Percentiles rank a stretch among this genome's conserved stretches.
These are phyloP conservation scores for Chiloscyllium plagiosum DNA, from an alignment of 2,113 vertebrate genomes.

Conservation along the genomic window DNA sequence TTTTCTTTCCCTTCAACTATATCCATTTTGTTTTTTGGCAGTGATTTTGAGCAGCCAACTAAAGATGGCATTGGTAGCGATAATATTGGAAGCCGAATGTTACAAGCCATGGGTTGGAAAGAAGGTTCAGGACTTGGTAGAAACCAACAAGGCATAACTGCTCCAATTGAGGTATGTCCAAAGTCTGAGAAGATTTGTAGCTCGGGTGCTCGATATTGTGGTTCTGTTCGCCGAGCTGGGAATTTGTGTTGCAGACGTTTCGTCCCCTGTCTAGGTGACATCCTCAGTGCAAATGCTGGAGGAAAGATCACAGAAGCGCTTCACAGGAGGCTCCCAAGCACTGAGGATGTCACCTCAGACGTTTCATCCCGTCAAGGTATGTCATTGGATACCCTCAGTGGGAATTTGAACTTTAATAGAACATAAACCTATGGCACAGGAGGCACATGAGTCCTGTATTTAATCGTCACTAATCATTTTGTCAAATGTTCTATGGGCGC, in stretches of 20 bases:
- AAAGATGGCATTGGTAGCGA: conserved; percentile 95
- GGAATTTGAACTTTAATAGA: neutral
- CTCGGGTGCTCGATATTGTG: too few relatives aligned
- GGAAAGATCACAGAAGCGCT: too few relatives aligned
- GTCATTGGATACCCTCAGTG: conserved; percentile 15
- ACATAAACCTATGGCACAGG: neutral
- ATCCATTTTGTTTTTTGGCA: conserved; percentile 44
- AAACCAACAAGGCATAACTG: conserved; percentile 94
- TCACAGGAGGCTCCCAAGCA: too few relatives aligned
- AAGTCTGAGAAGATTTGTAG: too few relatives aligned
- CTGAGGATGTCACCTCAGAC: too few relatives aligned
- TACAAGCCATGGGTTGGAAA: conserved; percentile 98
- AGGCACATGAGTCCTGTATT: neutral
- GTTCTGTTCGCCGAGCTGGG: too few relatives aligned
- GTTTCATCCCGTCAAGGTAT: too few relatives aligned
- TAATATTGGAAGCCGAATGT: conserved; percentile 98
- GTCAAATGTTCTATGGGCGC: neutral
- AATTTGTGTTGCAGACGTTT: too few relatives aligned
- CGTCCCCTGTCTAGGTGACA: too few relatives aligned
- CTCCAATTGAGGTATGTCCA: conserved; percentile 95
- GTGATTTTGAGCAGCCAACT: conserved; percentile 95
- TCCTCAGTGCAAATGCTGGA: too few relatives aligned
- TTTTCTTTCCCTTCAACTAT: neutral
- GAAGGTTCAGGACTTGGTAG: conserved; percentile 92
- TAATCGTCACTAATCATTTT: neutral